These are phyloP conservation scores for Tauraco hartlaubi DNA, from an alignment of 2,797 vertebrate species.

Conservation along the genomic window DNA sequence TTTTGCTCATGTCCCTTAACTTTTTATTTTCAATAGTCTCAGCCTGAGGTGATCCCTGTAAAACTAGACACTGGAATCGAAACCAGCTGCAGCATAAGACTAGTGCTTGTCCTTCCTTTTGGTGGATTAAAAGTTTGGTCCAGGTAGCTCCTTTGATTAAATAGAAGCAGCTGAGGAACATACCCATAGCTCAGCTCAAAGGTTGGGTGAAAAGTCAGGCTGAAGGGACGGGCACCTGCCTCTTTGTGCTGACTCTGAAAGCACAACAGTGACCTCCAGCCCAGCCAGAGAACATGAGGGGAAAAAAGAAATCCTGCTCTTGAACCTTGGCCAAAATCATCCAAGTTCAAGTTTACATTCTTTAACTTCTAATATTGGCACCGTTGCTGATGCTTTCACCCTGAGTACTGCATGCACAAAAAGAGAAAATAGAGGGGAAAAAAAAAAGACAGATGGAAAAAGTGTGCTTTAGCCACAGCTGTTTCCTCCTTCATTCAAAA, in stretches of 20 bases:
- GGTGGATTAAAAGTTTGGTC: background rate
- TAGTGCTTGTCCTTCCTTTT: background rate
- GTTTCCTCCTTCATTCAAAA: conserved; percentile 79
- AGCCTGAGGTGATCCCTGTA: background rate
- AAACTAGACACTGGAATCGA: fast-evolving
- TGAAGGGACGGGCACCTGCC: background rate
- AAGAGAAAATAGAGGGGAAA: conserved; percentile 13
- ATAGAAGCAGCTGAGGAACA: background rate
- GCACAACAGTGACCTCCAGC: background rate
- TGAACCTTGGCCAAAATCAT: background rate
- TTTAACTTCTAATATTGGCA: conserved; percentile 36
- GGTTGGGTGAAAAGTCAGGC: background rate
- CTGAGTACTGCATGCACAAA: conserved; percentile 27
- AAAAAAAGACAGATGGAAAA: conserved; percentile 64
- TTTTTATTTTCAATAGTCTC: background rate
- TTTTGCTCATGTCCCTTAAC: background rate
- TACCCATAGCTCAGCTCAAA: background rate
- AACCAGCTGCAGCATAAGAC: background rate
- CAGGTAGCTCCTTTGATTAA: background rate
- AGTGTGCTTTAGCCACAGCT: conserved; percentile 72
- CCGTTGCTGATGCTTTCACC: background rate
- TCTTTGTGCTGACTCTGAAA: background rate
- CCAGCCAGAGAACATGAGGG: background rate
- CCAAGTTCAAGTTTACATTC: conserved; percentile 55
- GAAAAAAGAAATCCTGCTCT: background rate